These are phyloP conservation scores for Morone saxatilis DNA, from an alignment of 2,113 vertebrate species.

Conservation along the genomic window DNA sequence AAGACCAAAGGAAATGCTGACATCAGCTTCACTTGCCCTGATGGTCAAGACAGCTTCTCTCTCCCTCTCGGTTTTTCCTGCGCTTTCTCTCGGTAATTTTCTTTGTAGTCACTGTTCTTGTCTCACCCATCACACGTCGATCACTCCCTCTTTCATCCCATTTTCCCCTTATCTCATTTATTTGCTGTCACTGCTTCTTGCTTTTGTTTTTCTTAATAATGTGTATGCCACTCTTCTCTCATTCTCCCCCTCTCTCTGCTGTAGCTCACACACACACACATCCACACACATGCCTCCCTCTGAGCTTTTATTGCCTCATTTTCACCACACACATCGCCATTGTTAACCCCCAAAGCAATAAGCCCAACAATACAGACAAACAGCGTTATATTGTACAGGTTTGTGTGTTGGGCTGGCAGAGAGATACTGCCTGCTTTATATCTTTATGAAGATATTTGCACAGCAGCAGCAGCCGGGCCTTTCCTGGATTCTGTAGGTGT, in stretches of 20 bases:
- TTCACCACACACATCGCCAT: slow-evolving; percentile 11
- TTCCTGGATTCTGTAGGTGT: slow-evolving; percentile 19
- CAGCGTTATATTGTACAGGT: slow-evolving; percentile 19
- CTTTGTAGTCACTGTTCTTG: neutral
- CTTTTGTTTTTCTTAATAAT: slow-evolving; percentile 29
- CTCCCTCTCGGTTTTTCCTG: neutral
- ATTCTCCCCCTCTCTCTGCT: neutral
- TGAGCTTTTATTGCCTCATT: slow-evolving; percentile 28
- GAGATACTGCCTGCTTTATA: neutral
- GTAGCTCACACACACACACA: neutral
- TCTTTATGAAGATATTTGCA: slow-evolving; percentile 14
- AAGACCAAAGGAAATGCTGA: slow-evolving; percentile 52
- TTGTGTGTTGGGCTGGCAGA: slow-evolving; percentile 1
- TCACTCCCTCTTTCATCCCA: neutral
- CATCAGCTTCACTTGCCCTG: slow-evolving; percentile 56
- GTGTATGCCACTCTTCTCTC: neutral
- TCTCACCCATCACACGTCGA: neutral
- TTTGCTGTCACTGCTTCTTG: slow-evolving; percentile 11
- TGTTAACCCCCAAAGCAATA: slow-evolving; percentile 30
- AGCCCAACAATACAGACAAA: slow-evolving; percentile 21
- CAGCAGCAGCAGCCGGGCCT: neutral
- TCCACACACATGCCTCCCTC: neutral
- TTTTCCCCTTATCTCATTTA: neutral
- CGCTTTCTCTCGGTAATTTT: neutral
- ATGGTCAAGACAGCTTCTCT: slow-evolving; percentile 32